Evolutionary conservation across 2,113 vertebrate species (phyloP), one percentile per base, ranked within the genome.

Genomic region (Entelurus aequoreus): DNA sequence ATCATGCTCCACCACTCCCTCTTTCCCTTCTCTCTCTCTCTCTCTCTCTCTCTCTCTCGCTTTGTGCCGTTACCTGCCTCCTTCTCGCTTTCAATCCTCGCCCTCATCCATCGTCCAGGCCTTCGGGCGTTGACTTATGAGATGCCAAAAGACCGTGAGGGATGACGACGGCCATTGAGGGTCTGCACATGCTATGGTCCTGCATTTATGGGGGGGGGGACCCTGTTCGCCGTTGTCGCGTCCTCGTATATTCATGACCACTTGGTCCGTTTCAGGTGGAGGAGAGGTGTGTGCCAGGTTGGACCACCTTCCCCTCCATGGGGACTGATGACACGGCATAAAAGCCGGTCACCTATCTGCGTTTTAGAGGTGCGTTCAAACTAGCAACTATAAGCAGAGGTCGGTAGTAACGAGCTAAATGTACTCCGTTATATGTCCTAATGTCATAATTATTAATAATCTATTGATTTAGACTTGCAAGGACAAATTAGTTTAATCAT

Each of bases 41-140:
- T 72, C 55, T 67, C 74, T 75, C 66, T 0, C 60, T 75, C 71
- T 63, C 73, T 72, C 55, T 67, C 74, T 75, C 66, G 0, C 60
- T 57, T 65, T 60, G 68, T 75, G 64, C 4, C 60, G 77, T 72
- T 78, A 78, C 69, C 65, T 78, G 68, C 66, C 61, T 69, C 54
- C 36, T 38, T 52, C 46, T 57, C 59, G 53, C 63, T 36, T 47
- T 44, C 47, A 2, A 15, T 57, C 1, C 65, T 71, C 47, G 60
- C 21, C 12, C 54, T 19, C 48, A 49, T 54, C 65, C 75, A 37
- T 61, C 66, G 62, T 2, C 28, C 28, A 28, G 28, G 54, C 69
- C 36, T 12, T 73, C 66, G 63, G 65, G 75, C 77, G 66, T 65
- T 87, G 81, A 86, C 79, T 87, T 85, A 86, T 78, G 82, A 80